These are phyloP conservation scores for Pomatostomus ruficeps DNA, from an alignment of 2,113 vertebrate genomes.

Conservation along the genomic window DNA sequence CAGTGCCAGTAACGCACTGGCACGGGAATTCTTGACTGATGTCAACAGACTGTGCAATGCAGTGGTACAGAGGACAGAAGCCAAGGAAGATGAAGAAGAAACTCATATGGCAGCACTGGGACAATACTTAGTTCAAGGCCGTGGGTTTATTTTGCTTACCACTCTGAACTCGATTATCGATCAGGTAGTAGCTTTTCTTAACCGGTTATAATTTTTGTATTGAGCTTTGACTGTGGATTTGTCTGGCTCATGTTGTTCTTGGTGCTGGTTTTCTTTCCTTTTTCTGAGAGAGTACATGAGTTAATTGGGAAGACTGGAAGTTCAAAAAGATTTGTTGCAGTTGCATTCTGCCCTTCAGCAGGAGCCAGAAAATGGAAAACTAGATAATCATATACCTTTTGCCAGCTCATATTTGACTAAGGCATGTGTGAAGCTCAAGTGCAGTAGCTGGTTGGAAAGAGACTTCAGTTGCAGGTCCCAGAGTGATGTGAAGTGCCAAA, in stretches of 20 bases:
- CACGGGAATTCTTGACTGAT: slow-evolving; percentile 94
- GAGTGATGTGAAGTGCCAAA: neutral
- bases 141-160: slow-evolving; percentile 89
- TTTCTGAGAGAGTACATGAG: neutral
- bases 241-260: neutral
- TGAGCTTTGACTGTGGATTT: neutral
- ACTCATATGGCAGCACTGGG: slow-evolving; percentile 92
- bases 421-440: neutral
- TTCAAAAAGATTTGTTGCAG: neutral
- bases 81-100: slow-evolving; percentile 89
- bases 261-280: neutral
- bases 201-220: neutral
- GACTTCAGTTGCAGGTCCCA: neutral
- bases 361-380: neutral
- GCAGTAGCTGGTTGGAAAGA: neutral
- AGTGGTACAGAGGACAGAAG: slow-evolving; percentile 86
- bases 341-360: neutral
- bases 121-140: slow-evolving; percentile 90
- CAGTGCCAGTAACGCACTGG: slow-evolving; percentile 92
- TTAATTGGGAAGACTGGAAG: neutral
- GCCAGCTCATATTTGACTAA: neutral
- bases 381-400: neutral
- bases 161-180: slow-evolving; percentile 89
- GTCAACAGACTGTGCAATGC: slow-evolving; percentile 95
- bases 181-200: slow-evolving; percentile 74